A percentile compares a stretch with the other conserved stretches of the same genome.
Evolutionary conservation across 2,888 invertebrate species (phyloP).

Genomic region (Mimumesa dahlbomi): DNA sequence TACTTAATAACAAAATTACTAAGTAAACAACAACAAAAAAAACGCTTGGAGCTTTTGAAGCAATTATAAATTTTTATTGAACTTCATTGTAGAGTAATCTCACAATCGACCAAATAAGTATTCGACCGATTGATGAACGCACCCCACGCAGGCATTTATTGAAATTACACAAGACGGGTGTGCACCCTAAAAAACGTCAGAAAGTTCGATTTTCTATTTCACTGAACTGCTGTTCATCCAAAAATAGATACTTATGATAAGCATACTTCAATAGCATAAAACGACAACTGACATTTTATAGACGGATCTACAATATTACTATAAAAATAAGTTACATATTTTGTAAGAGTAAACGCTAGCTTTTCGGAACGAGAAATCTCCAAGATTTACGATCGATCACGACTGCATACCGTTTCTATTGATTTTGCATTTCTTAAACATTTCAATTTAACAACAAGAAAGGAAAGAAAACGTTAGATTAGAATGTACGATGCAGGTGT

Average conservation of each 20-base stretch:
- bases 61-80: conserved; percentile 68
- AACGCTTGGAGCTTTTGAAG: conserved; percentile 56
- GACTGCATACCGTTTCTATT: conserved; percentile 15
- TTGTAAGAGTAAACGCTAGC: conserved; percentile 16
- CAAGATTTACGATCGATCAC: conserved; percentile 19
- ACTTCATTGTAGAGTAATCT: conserved; percentile 78
- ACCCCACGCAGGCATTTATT: conserved; percentile 66
- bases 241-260: conserved; percentile 64
- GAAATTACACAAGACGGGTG: conserved; percentile 66
- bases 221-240: conserved; percentile 73
- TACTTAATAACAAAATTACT: conserved; percentile 61
- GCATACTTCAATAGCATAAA: conserved; percentile 25
- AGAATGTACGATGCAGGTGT: conserved; percentile 14
- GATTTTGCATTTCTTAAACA: conserved; percentile 29
- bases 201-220: conserved; percentile 72
- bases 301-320: conserved; percentile 17
- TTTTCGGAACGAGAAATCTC: conserved; percentile 31
- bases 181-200: conserved; percentile 67
- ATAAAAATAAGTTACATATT: conserved; percentile 28
- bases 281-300: conserved; percentile 29
- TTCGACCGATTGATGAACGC: conserved; percentile 72
- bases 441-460: too few relatives aligned
- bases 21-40: too few relatives aligned
- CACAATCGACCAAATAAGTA: conserved; percentile 75
- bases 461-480: conserved; percentile 10